Conservation (phyloP, 2,888 invertebrate species). For the Leptopilina syphax region DNA sequence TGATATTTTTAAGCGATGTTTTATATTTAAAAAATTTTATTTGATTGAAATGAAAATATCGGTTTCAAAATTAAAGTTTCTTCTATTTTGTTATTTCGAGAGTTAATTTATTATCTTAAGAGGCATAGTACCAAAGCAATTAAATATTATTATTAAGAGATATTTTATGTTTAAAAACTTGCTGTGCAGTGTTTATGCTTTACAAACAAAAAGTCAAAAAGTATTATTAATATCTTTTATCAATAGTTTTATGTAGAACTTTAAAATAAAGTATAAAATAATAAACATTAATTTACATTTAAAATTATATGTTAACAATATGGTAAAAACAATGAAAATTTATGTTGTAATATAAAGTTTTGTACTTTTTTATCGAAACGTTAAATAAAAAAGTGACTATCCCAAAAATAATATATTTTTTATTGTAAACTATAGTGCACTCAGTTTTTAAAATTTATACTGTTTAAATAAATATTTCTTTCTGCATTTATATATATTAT, state of each 20-base stretch:
- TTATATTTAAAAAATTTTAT: too few relatives aligned
- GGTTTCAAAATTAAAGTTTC: neutral
- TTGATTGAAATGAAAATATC: too few relatives aligned
- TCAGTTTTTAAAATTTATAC: neutral
- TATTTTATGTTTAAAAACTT: neutral
- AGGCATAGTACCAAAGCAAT: neutral
- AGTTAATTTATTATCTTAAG: neutral
- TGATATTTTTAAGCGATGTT: too few relatives aligned
- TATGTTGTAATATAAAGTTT: neutral
- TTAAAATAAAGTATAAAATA: constrained; percentile 1
- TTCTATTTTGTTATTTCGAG: neutral
- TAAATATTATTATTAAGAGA: neutral
- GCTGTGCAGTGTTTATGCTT: neutral
- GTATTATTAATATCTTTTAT: neutral
- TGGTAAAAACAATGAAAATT: neutral
- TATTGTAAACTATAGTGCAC: neutral
- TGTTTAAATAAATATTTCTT: neutral
- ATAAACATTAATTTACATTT: neutral
- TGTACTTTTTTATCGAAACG: neutral
- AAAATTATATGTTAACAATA: constrained; percentile 10
- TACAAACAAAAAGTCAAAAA: neutral
- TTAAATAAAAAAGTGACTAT: neutral
- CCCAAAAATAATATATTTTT: neutral
- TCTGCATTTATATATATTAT: neutral
- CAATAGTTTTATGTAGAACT: neutral